phyloP scores from a whole-genome alignment of 2,797 vertebrate genomes.

The Microchirus variegatus region DNA sequence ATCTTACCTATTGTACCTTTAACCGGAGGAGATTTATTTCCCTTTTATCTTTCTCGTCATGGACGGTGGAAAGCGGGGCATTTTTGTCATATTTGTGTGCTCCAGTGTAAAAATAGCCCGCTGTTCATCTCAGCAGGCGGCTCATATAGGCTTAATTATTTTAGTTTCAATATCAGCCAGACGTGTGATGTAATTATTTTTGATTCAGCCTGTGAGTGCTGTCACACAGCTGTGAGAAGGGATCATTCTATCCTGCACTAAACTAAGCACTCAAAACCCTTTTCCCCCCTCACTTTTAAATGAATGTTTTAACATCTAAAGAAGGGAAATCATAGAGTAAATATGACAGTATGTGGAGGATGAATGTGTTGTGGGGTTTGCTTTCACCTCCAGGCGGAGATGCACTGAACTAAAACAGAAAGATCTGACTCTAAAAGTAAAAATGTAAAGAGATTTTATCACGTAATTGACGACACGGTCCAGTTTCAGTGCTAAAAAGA shows the following conservation, averaged over 20 bases:
- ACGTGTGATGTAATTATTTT: conserved; percentile 43
- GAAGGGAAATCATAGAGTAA: too few relatives aligned
- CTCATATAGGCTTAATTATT: conserved; percentile 35
- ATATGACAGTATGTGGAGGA: too few relatives aligned
- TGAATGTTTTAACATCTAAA: too few relatives aligned
- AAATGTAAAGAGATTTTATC: too few relatives aligned
- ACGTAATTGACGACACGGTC: conserved; percentile 1
- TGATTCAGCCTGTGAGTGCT: conserved; percentile 23
- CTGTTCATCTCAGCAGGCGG: conserved; percentile 26
- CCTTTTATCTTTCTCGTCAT: neutral
- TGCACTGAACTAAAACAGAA: too few relatives aligned
- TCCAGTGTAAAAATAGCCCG: conserved; percentile 35
- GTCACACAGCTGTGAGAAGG: conserved; percentile 20
- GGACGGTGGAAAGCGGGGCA: conserved; percentile 1
- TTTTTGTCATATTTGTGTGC: conserved; percentile 13
- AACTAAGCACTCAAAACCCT: too few relatives aligned
- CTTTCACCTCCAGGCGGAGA: too few relatives aligned
- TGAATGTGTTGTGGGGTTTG: too few relatives aligned
- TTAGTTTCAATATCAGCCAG: conserved; percentile 31
- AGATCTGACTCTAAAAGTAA: too few relatives aligned
- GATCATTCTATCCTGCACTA: too few relatives aligned
- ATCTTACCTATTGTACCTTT: too few relatives aligned
- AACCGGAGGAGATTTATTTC: neutral
- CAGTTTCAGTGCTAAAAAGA: conserved; percentile 9
- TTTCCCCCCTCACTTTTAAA: too few relatives aligned